Base-by-base conservation (phyloP, 2,797 vertebrate genomes). In the Galagoides demidoff region DNA sequence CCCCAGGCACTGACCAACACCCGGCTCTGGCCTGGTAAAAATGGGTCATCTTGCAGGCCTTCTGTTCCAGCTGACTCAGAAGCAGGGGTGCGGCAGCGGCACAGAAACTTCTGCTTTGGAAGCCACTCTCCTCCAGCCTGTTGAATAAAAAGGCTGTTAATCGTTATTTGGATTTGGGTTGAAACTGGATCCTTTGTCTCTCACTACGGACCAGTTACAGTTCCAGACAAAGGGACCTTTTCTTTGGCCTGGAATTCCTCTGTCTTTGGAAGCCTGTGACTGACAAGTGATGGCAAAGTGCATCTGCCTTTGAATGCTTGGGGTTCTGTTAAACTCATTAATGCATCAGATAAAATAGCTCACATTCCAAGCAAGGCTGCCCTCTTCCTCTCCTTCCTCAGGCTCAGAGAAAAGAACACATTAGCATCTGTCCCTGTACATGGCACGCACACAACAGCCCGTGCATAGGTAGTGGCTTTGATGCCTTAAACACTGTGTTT, bases 331-430 rank as follows among this genome's bases (percentile, higher is more conserved):
- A 97, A 98, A 97, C 98, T 98, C 98, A 98, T 98, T 98, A 98
- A 98, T 98, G 98, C 98, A 98, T 98, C 98, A 97, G 98, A 98
- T 98, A 98, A 98, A 98, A 98, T 98, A 98, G 98, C 97, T 98
- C 78, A 95, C 98, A 98, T 98, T 98, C 98, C 98, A 98, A 97
- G 97, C 98, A 97, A 97, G 98, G 98, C 98, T 94, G 97, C 96
- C 97, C 95, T 97, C 98, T 96, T 97, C 98, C 97, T 98, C 97
- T 98, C 98, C 98, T 98, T 97, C 90, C 83, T 83, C 79, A 83
- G 76, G 66, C 89, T 64, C 57, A 86, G 8, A 27, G 64, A 97
- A 97, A 97, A 97, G 97, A 98, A 92, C 98, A 97, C 97, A 97
- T 97, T 97, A 98, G 98, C 98, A 96, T 98, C 90, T 97, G 94